Evolutionary conservation across 2,888 invertebrate species (phyloP), one percentile per base, ranked within the genome.

Genomic region (Dioctria linearis): DNA sequence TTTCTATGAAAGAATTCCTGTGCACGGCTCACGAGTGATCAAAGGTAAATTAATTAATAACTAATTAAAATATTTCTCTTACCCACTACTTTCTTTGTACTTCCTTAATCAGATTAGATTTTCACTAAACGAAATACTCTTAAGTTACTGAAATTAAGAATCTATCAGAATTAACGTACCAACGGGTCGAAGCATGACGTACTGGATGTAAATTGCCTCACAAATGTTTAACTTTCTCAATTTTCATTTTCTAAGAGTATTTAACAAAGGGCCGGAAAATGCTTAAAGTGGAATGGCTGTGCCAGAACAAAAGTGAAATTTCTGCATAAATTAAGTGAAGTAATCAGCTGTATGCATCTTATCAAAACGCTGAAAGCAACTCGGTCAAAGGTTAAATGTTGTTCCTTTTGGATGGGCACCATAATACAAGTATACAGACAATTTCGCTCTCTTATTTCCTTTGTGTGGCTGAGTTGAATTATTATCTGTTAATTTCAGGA

Each of bases 271-370:
- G 40, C 78, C 78, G 66, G 78, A 78, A 78, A 78, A 54, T 57
- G 66, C 67, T 78, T 78, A 78, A 78, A 51, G 54, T 78, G 49
- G 65, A 40, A 39, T 66, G 49, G 43, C 54, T 65, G 40, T 40
- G n/a, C n/a, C 67, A 46, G 78, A 78, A 78, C 78, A 78, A 78
- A 65, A 78, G 66, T 78, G 78, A 78, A 78, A 78, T 49, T 54
- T 54, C 54, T 78, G 54, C 54, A 78, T 65, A 65, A 78, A 78
- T 66, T 78, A 78, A 63, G 67, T 49, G 51, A 57, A n/a, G n/a
- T n/a, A n/a, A n/a, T n/a, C 51, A 63, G 65, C 57, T 54, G 66
- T 66, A 51, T 73, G 73, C 73, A 73, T 57, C 73, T 73, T 73
- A 73, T 57, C 73, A 57, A 73, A n/a, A n/a, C n/a, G 57, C 40